These are phyloP conservation scores for Myotis yumanensis DNA, from an alignment of 2,113 vertebrate species.

Conservation along the genomic window DNA sequence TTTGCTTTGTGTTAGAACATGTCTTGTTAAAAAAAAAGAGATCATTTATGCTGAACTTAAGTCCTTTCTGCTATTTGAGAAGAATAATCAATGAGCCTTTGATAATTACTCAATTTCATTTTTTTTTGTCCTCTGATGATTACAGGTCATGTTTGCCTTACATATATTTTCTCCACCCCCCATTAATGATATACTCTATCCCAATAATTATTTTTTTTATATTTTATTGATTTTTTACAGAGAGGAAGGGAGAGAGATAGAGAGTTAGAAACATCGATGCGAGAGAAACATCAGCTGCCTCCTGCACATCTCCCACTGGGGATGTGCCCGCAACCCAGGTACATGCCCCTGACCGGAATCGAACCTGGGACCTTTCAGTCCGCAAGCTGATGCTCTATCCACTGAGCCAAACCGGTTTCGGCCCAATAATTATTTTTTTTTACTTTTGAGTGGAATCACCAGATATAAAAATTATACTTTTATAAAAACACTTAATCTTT, in stretches of 20 bases:
- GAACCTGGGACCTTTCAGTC: too few species aligned
- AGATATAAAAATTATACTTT: background rate
- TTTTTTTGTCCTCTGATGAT: constrained; percentile 8
- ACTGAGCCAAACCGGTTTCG: too few species aligned
- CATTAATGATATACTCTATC: background rate
- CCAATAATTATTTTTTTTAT: background rate
- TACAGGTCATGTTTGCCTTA: constrained; percentile 17
- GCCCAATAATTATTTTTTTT: background rate
- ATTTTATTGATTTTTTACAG: too few species aligned
- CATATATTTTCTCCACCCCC: background rate
- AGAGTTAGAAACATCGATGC: too few species aligned
- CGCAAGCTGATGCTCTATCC: too few species aligned
- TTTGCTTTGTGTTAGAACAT: background rate
- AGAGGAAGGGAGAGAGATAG: too few species aligned
- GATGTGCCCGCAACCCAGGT: too few species aligned
- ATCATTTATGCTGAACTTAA: background rate
- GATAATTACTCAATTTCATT: background rate
- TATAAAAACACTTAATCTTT: background rate
- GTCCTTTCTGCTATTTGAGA: background rate
- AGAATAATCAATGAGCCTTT: background rate
- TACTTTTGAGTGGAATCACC: background rate
- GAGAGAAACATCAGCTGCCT: too few species aligned
- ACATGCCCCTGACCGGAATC: too few species aligned
- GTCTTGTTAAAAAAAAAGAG: background rate
- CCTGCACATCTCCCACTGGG: too few species aligned